Percentiles rank a stretch among this genome's conserved stretches.
These are phyloP conservation scores for Sebastes iracundus DNA, from an alignment of 2,797 vertebrate genomes.

Conservation along the genomic window DNA sequence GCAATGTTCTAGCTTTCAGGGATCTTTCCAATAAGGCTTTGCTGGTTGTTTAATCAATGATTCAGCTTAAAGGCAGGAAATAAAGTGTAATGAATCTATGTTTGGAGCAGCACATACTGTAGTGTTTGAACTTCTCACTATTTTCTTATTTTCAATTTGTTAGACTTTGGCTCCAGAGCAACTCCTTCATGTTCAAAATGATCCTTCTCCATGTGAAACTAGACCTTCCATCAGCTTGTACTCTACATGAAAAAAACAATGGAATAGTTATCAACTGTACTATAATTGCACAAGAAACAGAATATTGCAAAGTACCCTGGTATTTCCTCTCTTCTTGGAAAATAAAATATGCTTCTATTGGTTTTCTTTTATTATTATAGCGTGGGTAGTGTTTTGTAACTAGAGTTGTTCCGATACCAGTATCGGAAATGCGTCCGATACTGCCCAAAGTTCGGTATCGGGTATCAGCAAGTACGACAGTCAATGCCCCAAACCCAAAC, in stretches of 20 bases:
- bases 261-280: not conserved
- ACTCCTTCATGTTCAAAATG: not conserved
- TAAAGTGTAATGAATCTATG: not conserved
- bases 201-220: not conserved
- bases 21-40: conserved; percentile 19
- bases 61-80: conserved; percentile 1
- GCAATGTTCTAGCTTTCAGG: conserved; percentile 40
- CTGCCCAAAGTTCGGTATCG: too few relatives aligned
- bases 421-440: too few relatives aligned
- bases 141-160: not conserved
- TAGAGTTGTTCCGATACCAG: too few relatives aligned
- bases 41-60: not conserved
- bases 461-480: too few relatives aligned
- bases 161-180: not conserved
- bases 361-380: not conserved
- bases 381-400: not conserved
- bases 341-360: conserved; percentile 54
- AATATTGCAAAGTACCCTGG: conserved; percentile 11
- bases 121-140: not conserved
- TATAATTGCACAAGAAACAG: not conserved
- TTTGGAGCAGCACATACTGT: not conserved
- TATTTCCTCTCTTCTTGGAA: conserved; percentile 27
- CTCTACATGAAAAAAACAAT: conserved; percentile 16
- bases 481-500: fast-evolving
- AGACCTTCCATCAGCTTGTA: not conserved